Evolutionary conservation across 2,797 vertebrate genomes (phyloP), one percentile per base, ranked within the genome.

Genomic region (Coccyzus lansbergi): DNA sequence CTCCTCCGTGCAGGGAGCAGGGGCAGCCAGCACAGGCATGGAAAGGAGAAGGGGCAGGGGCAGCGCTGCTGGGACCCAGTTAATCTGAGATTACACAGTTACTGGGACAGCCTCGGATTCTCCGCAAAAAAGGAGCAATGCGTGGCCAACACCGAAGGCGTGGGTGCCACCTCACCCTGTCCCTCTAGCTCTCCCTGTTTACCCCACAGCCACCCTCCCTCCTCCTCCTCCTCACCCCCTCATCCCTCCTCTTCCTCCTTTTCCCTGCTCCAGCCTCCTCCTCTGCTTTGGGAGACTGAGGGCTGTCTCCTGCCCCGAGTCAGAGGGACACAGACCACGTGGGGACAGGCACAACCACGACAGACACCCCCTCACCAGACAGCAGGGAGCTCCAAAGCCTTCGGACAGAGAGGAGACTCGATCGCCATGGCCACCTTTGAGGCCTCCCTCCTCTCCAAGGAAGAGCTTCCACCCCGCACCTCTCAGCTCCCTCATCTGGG

Each of bases 1-100:
- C 4, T 0, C 3, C 38, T 64, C 83, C 1, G 0, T 0, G 20
- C 0, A 4, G 52, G 65, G 16, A 90, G 44, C 12, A 0, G 46
- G 44, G 44, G 19, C 3, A 0, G 56, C 42, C 56, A 25, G 31
- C 38, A 15, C 0, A 0, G 40, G 3, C 42, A 13, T 52, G 78
- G 38, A 48, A 15, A 10, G 40, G 79, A 70, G 72, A 80, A 40
- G 64, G 55, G 42, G 25, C 80, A 40, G 64, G 55, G 42, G 25
- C 7, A 56, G 63, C 4, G 3, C 8, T 40, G 74, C 84, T 70
- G 75, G 84, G 83, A 78, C 44, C 10, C 0, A 3, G 28, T 14
- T 96, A 83, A 96, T 92, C 94, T 34, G 71, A 77, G 90, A 92
- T 97, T 90, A 90, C 49, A 56, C 60, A 3, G 85, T 9, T 59